Evolutionary conservation across 1,140 invertebrate species (phyloP).

Genomic region (Penaeus vannamei): DNA sequence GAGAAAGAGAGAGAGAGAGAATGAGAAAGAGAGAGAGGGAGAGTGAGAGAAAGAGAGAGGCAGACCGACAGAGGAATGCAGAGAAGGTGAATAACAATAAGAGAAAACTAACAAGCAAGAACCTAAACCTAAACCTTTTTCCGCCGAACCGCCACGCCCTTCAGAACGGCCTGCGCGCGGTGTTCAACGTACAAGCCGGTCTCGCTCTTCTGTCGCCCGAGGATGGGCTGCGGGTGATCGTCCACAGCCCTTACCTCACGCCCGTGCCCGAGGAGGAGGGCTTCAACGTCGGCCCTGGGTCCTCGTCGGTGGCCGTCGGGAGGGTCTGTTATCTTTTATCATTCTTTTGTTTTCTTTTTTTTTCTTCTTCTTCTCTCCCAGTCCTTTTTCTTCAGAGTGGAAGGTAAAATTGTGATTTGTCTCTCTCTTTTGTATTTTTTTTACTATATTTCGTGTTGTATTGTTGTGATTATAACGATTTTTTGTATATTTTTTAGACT

Average conservation of each 20-base stretch:
- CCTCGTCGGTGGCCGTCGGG: constrained; percentile 70
- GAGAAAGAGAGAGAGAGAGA: no score
- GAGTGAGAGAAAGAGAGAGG: background rate
- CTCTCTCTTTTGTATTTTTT: background rate
- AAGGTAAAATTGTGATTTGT: no score
- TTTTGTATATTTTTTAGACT: constrained; percentile 7
- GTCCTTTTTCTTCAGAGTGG: no score
- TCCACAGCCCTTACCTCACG: constrained; percentile 70
- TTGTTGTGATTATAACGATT: background rate
- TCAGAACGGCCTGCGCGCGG: constrained; percentile 70
- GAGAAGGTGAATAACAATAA: background rate
- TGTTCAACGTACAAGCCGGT: constrained; percentile 70
- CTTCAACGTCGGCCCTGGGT: constrained; percentile 70
- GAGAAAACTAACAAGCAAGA: background rate
- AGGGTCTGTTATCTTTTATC: constrained; percentile 7
- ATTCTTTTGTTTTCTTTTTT: no score
- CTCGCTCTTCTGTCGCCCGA: constrained; percentile 69
- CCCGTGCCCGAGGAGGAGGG: constrained; percentile 72
- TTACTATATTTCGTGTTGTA: background rate
- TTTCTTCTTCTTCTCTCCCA: no score
- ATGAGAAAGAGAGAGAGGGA: no score
- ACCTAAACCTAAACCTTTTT: background rate
- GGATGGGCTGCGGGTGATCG: constrained; percentile 71
- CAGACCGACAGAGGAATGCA: background rate
- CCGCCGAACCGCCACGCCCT: no score